Percentiles rank a stretch among this genome's conserved stretches.
phyloP scores from a whole-genome alignment of 1,140 invertebrate species.

The Mylabris phalerata region DNA sequence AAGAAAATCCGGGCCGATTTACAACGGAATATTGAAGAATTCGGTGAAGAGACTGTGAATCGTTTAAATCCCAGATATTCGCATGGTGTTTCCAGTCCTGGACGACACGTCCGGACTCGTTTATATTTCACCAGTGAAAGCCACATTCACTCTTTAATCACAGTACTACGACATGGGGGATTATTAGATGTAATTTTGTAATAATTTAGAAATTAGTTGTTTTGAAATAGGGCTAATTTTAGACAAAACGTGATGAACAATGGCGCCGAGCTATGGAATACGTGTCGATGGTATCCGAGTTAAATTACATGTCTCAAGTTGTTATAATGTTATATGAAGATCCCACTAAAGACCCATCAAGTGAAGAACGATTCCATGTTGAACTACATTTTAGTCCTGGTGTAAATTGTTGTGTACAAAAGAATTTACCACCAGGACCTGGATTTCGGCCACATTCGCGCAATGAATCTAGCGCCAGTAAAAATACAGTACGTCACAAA shows the following conservation, averaged over 20 bases:
- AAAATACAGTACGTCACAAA: slow-evolving; percentile 40
- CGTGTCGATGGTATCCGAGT: slow-evolving; percentile 91
- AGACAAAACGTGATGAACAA: slow-evolving; percentile 87
- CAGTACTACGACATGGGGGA: slow-evolving; percentile 90
- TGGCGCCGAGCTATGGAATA: slow-evolving; percentile 99
- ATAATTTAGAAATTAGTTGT: not conserved
- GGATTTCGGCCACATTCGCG: slow-evolving; percentile 87
- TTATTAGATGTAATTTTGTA: slow-evolving; percentile 69
- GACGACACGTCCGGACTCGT: slow-evolving; percentile 92
- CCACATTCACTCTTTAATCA: slow-evolving; percentile 96
- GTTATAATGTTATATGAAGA: slow-evolving; percentile 99
- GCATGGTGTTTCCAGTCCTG: slow-evolving; percentile 95
- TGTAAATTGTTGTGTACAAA: slow-evolving; percentile 91
- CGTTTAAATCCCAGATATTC: slow-evolving; percentile 95
- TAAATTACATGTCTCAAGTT: slow-evolving; percentile 99
- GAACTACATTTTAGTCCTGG: slow-evolving; percentile 97
- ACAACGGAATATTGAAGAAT: slow-evolving; percentile 85
- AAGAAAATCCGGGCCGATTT: slow-evolving; percentile 95
- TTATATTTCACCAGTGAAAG: slow-evolving; percentile 99
- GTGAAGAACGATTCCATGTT: slow-evolving; percentile 90
- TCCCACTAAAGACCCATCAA: slow-evolving; percentile 87
- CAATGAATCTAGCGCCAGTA: slow-evolving; percentile 61
- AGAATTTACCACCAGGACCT: slow-evolving; percentile 86
- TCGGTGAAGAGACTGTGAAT: slow-evolving; percentile 86
- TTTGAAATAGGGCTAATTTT: slow-evolving; percentile 1